Base-by-base conservation (phyloP, 2,888 invertebrate species). In the Herminia tarsipennalis region DNA sequence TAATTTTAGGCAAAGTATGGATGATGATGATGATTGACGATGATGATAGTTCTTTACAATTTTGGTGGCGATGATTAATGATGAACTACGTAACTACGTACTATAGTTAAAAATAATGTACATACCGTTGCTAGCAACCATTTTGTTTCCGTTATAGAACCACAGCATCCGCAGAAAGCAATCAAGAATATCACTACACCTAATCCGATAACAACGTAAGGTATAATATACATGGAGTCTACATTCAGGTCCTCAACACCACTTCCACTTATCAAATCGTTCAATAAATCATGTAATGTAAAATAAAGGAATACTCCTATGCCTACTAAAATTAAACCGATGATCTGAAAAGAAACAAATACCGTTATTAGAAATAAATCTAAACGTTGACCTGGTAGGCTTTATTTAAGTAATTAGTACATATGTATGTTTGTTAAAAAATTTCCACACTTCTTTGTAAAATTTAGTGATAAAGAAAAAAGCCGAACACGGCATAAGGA, bases 101-200 rank as follows among this genome's bases (percentile, higher is more conserved):
- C 12, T 12, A 6, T 17, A 5, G 10, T 3, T 1, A 22, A 33
- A 10, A 18, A 18, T 6, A 25, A 25, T 10, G 5, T 28, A 54
- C 57, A 42, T 35, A 66, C 66, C 3, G 42, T 42, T 28, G 55
- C 33, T 0, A 70, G 44, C 9, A 66, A 44, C 25, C 59, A 59
- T 56, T 56, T 56, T 5, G 45, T 53, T 47, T 68, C 70, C 1
- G 49, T 44, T 1, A 63, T 41, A 5, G 62, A 33, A n/a, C 70
- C 70, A 24, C 50, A 64, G 28, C 61, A 64, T 5, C 64, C 64
- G 1, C 9, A 56, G 10, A 64, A 55, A 0, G 65, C 24, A 12
- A 64, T 56, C 10, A 64, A 24, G 10, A 49, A 47, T 20, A 64
- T 40, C 1, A 53, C 1, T 2, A 10, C 9, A 14, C 64, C 64